Evolutionary conservation across 1,140 invertebrate species (phyloP).

Genomic region (Drosophila sturtevanti): DNA sequence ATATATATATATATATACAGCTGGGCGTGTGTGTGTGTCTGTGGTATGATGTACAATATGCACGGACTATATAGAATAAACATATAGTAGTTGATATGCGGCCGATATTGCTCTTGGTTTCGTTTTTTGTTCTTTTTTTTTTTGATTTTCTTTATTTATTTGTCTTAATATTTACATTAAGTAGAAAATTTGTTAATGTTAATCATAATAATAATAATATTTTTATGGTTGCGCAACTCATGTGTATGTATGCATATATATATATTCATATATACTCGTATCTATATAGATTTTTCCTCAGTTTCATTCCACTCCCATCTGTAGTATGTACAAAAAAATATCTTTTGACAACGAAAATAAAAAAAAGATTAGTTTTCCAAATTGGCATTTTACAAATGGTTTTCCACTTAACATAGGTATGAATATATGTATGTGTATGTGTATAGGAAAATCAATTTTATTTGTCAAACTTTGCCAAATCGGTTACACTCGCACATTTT

Average conservation of each 20-base stretch:
- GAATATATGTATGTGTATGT: no score
- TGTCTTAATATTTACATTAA: slow-evolving; percentile 77
- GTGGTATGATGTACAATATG: slow-evolving; percentile 48
- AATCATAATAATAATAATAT: slow-evolving; percentile 36
- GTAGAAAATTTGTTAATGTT: slow-evolving; percentile 70
- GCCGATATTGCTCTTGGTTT: slow-evolving; percentile 54
- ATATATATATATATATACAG: slow-evolving; percentile 22
- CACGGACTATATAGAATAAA: slow-evolving; percentile 46
- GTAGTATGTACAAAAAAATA: slow-evolving; percentile 48
- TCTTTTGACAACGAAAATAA: neutral
- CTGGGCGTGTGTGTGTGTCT: slow-evolving; percentile 28
- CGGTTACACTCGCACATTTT: neutral
- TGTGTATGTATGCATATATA: neutral
- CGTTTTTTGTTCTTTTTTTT: slow-evolving; percentile 11
- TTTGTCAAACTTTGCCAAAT: slow-evolving; percentile 24
- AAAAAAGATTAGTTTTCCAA: slow-evolving; percentile 12
- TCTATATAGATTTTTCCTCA: neutral
- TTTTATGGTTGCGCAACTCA: slow-evolving; percentile 34
- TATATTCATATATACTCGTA: neutral
- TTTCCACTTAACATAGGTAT: neutral
- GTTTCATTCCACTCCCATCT: neutral
- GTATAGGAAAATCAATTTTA: no score
- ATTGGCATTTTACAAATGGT: slow-evolving; percentile 13
- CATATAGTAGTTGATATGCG: slow-evolving; percentile 70
- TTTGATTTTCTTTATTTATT: slow-evolving; percentile 29